These are phyloP conservation scores for Hipparchia sbordonii DNA, from an alignment of 2,888 invertebrate genomes.

Conservation along the genomic window DNA sequence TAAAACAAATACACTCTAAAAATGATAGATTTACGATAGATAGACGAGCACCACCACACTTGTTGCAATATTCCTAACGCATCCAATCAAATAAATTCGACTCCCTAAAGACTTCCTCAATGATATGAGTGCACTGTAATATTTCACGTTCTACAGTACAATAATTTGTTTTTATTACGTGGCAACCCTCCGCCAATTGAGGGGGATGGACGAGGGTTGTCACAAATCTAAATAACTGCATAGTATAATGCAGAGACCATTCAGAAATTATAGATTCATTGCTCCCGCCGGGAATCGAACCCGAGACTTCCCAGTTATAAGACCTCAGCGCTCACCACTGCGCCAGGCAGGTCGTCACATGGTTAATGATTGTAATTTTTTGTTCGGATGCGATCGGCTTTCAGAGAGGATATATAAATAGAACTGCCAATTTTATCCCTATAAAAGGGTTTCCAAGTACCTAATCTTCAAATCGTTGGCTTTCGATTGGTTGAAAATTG, in stretches of 20 bases:
- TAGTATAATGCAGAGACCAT: not conserved
- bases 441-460: constrained; percentile 3
- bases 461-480: constrained; percentile 4
- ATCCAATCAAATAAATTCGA: constrained; percentile 28
- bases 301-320: too few species aligned
- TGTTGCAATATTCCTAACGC: constrained; percentile 17
- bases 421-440: not conserved
- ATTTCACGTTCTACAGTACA: constrained; percentile 21
- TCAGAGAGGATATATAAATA: not conserved
- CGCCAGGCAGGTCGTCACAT: too few species aligned
- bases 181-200: constrained; percentile 24
- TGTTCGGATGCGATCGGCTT: not conserved
- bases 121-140: constrained; percentile 23
- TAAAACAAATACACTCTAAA: not conserved
- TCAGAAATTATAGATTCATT: too few species aligned
- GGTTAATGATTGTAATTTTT: too few species aligned
- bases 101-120: constrained; percentile 27
- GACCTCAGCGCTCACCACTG: too few species aligned
- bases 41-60: constrained; percentile 15
- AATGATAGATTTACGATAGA: not conserved
- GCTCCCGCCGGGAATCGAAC: too few species aligned
- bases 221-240: not conserved
- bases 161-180: constrained; percentile 33
- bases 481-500: constrained; percentile 10
- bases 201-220: constrained; percentile 17